Evolutionary conservation across 1,140 invertebrate species (phyloP).

Genomic region (Vanessa tameamea): DNA sequence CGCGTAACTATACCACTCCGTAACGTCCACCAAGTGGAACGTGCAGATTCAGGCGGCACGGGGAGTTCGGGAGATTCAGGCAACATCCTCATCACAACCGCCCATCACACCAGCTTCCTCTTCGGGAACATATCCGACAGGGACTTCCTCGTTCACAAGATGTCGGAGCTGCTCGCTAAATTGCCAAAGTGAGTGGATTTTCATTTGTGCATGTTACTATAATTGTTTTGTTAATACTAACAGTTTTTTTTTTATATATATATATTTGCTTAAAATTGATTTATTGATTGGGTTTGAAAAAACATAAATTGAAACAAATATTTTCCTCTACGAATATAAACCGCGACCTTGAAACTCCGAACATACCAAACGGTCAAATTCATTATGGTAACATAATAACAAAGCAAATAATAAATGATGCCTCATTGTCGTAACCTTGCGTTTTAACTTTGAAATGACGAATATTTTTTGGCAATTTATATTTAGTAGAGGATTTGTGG

Average conservation of each 20-base stretch:
- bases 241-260: neutral
- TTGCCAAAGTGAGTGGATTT: constrained; percentile 68
- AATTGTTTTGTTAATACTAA: too few species aligned
- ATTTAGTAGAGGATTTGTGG: neutral
- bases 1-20: constrained; percentile 93
- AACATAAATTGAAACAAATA: too few species aligned
- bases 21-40: constrained; percentile 75
- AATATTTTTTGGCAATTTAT: neutral
- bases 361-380: constrained; percentile 1
- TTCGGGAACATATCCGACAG: constrained; percentile 94
- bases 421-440: too few species aligned
- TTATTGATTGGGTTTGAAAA: neutral
- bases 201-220: neutral
- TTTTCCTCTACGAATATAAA: too few species aligned
- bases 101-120: constrained; percentile 90
- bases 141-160: constrained; percentile 94
- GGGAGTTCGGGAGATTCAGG: constrained; percentile 85
- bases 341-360: too few species aligned
- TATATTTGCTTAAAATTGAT: neutral
- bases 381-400: neutral
- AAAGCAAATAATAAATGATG: neutral
- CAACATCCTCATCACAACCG: constrained; percentile 92
- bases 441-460: neutral
- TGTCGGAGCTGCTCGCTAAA: constrained; percentile 91
- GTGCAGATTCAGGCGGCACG: constrained; percentile 61